Percentiles rank a stretch among this genome's conserved stretches.
phyloP scores from a whole-genome alignment of 2,113 vertebrate genomes.

The Dipodomys stephensi region DNA sequence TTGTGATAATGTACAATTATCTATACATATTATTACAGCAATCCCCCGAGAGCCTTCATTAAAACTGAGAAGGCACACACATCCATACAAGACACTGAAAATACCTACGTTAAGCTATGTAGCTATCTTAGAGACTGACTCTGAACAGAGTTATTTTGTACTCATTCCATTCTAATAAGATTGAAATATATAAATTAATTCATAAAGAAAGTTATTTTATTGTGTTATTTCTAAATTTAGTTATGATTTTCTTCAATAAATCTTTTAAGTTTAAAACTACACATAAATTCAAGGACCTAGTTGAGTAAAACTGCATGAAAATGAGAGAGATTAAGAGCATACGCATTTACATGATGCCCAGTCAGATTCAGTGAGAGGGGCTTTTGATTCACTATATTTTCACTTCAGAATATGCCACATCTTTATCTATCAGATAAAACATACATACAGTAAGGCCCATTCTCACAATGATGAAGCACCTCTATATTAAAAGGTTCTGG shows the following conservation, averaged over 20 bases:
- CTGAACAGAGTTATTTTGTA: slow-evolving; percentile 24
- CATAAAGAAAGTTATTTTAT: background rate
- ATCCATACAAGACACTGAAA: slow-evolving; percentile 17
- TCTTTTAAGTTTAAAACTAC: background rate
- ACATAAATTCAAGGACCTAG: background rate
- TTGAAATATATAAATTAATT: slow-evolving; percentile 36
- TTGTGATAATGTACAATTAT: slow-evolving; percentile 34
- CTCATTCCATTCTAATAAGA: slow-evolving; percentile 28
- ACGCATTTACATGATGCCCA: background rate
- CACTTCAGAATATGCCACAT: slow-evolving; percentile 25
- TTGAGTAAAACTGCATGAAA: background rate
- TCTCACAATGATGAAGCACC: background rate
- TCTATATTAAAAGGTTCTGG: background rate
- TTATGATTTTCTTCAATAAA: slow-evolving; percentile 5
- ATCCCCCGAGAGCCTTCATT: slow-evolving; percentile 51
- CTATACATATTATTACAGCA: slow-evolving; percentile 21
- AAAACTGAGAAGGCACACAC: slow-evolving; percentile 36
- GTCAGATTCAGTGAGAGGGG: background rate
- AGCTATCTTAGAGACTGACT: slow-evolving; percentile 31
- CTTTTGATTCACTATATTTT: background rate
- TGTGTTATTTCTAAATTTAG: slow-evolving; percentile 51
- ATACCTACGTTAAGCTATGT: slow-evolving; percentile 26
- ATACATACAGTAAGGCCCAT: background rate
- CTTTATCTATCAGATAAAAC: background rate
- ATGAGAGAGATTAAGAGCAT: background rate